phyloP scores from a whole-genome alignment of 2,113 vertebrate species.

The Cygnus atratus region DNA sequence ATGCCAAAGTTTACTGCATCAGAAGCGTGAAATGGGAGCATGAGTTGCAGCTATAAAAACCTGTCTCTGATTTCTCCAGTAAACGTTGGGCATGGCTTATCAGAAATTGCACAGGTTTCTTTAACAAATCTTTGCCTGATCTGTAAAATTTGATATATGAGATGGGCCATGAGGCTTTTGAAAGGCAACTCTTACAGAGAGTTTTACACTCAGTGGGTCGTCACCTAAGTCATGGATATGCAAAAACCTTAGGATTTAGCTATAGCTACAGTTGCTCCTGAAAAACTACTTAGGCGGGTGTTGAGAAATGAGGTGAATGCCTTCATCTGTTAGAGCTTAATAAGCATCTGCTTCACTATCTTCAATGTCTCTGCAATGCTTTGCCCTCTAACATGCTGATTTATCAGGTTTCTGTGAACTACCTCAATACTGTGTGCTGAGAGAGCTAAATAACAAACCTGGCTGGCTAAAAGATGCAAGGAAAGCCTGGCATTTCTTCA shows the following conservation, averaged over 20 bases:
- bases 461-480: background rate
- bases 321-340: background rate
- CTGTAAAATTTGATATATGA: background rate
- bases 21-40: background rate
- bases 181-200: background rate
- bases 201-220: background rate
- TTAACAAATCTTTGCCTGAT: background rate
- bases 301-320: accelerated
- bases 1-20: background rate
- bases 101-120: background rate
- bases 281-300: background rate
- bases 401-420: background rate
- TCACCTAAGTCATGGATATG: background rate
- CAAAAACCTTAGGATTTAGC: background rate
- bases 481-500: background rate
- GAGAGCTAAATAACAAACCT: background rate
- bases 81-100: background rate
- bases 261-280: background rate
- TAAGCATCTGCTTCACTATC: background rate
- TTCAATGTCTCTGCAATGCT: accelerated
- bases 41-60: background rate
- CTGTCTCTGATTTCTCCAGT: background rate
- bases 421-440: background rate
- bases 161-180: background rate
- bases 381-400: background rate